Evolutionary conservation across 2,113 vertebrate genomes (phyloP).

Genomic region (Nymphicus hollandicus): DNA sequence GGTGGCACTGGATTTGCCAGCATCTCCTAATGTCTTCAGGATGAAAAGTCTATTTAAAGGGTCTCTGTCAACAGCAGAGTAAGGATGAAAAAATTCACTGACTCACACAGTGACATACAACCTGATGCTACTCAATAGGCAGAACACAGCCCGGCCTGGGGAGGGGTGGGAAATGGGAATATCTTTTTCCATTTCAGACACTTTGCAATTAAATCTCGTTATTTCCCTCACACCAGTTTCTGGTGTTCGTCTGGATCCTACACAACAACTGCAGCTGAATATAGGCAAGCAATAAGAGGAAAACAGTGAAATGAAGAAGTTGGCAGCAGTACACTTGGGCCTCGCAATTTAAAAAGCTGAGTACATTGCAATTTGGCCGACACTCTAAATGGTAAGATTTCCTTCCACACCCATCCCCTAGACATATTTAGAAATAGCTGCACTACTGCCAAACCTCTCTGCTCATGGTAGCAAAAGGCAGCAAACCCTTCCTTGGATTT

Average conservation of each 20-base stretch:
- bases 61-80: slow-evolving; percentile 42
- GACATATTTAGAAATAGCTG: slow-evolving; percentile 58
- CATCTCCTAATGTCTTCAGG: background rate
- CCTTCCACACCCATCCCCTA: slow-evolving; percentile 63
- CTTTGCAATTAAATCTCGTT: background rate
- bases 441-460: slow-evolving; percentile 34
- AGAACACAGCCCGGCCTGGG: background rate
- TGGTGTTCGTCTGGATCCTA: background rate
- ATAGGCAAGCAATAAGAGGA: background rate
- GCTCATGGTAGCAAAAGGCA: background rate
- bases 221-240: background rate
- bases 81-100: slow-evolving; percentile 58
- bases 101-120: slow-evolving; percentile 37
- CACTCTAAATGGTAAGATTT: slow-evolving; percentile 54
- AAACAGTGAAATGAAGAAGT: background rate
- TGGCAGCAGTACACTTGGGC: background rate
- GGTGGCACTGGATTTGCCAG: background rate
- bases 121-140: background rate
- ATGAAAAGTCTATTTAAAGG: slow-evolving; percentile 56
- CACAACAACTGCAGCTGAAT: background rate
- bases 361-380: slow-evolving; percentile 17
- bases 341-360: background rate
- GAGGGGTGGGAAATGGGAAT: background rate
- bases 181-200: background rate
- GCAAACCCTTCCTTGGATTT: background rate